Evolutionary conservation across 2,888 invertebrate species (phyloP).

Genomic region (Idaea aversata): DNA sequence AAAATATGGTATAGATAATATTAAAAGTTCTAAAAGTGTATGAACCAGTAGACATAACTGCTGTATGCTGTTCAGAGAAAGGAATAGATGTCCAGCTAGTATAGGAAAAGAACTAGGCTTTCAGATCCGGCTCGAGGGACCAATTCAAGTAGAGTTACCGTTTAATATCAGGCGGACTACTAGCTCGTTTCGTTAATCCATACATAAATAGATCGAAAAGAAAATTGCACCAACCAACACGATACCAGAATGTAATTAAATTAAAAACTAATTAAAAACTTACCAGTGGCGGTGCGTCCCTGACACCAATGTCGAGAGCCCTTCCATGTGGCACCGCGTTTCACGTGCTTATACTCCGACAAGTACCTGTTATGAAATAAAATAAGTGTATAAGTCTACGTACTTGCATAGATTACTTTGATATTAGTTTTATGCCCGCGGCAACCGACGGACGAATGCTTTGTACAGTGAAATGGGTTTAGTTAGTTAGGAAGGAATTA

Average conservation of each 20-base stretch:
- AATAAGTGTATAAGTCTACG: background rate
- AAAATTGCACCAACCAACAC: background rate
- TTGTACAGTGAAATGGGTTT: background rate
- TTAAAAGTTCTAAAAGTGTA: background rate
- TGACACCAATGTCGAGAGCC: slow-evolving; percentile 88
- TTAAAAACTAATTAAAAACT: slow-evolving; percentile 10
- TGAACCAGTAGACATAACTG: background rate
- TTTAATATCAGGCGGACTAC: background rate
- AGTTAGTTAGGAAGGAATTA: background rate
- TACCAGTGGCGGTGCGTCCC: slow-evolving; percentile 86
- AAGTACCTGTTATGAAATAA: slow-evolving; percentile 83
- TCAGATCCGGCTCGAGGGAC: background rate
- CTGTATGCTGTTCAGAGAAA: background rate
- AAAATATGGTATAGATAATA: too few relatives aligned
- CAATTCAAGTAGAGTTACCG: too few relatives aligned
- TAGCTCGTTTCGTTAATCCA: background rate
- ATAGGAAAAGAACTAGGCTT: background rate
- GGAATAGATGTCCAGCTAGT: background rate
- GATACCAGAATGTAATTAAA: background rate
- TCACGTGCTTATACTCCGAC: slow-evolving; percentile 98
- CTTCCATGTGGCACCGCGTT: slow-evolving; percentile 98
- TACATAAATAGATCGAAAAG: background rate
- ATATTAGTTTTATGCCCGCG: slow-evolving; percentile 1
- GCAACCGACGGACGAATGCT: background rate
- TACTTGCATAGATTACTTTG: background rate